These are phyloP conservation scores for Cisticola juncidis DNA, from an alignment of 2,113 vertebrate species.

Conservation along the genomic window DNA sequence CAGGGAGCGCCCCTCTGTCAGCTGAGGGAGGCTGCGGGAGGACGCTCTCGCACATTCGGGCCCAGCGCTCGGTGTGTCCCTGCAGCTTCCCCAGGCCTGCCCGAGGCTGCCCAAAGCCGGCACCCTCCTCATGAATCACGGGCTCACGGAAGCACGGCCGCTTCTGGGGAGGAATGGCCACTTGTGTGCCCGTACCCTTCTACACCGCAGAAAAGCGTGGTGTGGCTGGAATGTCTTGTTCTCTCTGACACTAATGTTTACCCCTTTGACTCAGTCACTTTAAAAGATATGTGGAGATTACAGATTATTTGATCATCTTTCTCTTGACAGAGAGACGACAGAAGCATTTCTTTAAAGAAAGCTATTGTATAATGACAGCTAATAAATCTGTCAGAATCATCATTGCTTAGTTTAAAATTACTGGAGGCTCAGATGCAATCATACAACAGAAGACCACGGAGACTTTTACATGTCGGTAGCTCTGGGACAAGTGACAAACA, in stretches of 20 bases:
- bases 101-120: not conserved
- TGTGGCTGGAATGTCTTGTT: not conserved
- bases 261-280: not conserved
- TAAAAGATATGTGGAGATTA: not conserved
- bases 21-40: not conserved
- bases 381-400: not conserved
- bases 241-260: not conserved
- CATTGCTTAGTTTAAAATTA: not conserved
- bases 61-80: not conserved
- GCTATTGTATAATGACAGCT: not conserved
- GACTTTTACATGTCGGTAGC: not conserved
- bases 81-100: accelerated
- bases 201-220: not conserved
- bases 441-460: not conserved
- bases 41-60: not conserved
- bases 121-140: not conserved
- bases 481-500: not conserved
- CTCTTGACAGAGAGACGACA: not conserved
- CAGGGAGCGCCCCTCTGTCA: no score
- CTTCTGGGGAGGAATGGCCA: not conserved
- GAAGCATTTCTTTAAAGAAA: not conserved
- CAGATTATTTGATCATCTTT: not conserved
- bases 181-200: not conserved
- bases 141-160: not conserved
- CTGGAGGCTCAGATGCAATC: not conserved